These are phyloP conservation scores for Sinosuthora webbiana DNA, from an alignment of 2,113 vertebrate species.

Conservation along the genomic window DNA sequence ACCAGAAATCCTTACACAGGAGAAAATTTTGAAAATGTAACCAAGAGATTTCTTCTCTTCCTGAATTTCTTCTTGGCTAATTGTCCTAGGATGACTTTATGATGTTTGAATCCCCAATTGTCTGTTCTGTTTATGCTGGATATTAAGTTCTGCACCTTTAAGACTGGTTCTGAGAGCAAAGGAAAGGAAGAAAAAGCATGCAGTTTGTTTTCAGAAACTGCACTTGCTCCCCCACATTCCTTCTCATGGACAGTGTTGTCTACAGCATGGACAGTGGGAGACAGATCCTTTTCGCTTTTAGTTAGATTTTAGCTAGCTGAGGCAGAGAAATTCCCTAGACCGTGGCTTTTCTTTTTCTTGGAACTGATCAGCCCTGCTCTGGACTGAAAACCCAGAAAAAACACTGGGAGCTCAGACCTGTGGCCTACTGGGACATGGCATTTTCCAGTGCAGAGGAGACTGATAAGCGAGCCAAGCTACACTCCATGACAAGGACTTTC, in stretches of 20 bases:
- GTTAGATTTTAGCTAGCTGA: background rate
- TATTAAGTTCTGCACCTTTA: background rate
- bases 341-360: background rate
- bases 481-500: background rate
- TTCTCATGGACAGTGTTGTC: background rate
- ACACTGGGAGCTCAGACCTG: background rate
- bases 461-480: background rate
- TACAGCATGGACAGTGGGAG: background rate
- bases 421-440: background rate
- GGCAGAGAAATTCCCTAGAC: background rate
- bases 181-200: background rate
- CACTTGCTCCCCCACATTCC: background rate
- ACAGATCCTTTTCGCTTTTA: background rate
- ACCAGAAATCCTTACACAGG: background rate
- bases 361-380: background rate
- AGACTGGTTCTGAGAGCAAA: background rate
- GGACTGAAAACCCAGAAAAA: background rate
- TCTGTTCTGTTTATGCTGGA: background rate
- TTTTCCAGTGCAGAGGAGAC: background rate
- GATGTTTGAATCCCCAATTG: background rate
- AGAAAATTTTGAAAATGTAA: background rate
- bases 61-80: background rate
- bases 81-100: background rate
- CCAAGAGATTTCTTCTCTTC: background rate
- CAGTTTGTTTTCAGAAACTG: background rate